Evolutionary conservation across 2,113 vertebrate species (phyloP).

Genomic region (Microtus oregoni): DNA sequence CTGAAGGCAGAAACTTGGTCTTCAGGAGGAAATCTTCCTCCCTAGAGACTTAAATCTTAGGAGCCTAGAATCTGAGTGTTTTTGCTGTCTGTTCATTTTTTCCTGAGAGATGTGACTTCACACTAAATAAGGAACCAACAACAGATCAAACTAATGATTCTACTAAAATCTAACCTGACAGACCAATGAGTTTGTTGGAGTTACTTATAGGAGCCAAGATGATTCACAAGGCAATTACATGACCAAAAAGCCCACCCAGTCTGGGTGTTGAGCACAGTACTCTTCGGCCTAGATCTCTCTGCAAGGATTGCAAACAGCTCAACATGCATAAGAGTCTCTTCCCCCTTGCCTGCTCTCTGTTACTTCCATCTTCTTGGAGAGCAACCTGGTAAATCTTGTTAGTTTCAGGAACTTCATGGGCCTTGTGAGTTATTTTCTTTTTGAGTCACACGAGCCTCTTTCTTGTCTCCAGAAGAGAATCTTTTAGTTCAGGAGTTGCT

Average conservation of each 20-base stretch:
- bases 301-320: background rate
- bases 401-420: background rate
- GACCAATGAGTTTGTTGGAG: too few relatives aligned
- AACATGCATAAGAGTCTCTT: background rate
- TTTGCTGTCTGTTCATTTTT: background rate
- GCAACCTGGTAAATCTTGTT: background rate
- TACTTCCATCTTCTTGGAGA: background rate
- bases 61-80: background rate
- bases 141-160: background rate
- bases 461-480: background rate
- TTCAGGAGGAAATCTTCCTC: background rate
- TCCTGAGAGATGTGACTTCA: background rate
- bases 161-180: background rate
- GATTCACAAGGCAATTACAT: background rate
- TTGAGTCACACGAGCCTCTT: background rate
- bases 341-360: background rate
- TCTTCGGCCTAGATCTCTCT: background rate
- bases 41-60: background rate
- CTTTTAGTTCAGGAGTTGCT: background rate
- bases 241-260: background rate
- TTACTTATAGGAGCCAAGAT: background rate
- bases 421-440: background rate
- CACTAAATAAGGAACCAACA: too few relatives aligned
- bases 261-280: background rate
- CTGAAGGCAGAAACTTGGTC: background rate